Base-by-base conservation (phyloP, 2,113 vertebrate species). In the Psittacara wagleri region DNA sequence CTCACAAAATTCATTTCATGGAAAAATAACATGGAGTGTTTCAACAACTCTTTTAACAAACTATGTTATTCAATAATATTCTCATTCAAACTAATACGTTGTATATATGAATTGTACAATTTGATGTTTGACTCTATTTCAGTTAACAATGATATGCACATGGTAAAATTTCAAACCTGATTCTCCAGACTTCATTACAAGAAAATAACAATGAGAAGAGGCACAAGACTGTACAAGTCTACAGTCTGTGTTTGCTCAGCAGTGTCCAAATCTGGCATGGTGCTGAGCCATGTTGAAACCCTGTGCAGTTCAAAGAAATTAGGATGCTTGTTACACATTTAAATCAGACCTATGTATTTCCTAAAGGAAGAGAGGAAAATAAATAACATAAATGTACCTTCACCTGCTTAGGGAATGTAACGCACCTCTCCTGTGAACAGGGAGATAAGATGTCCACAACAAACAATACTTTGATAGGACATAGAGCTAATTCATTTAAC, bases 11-110 rank as follows among this genome's bases (percentile, higher is more conserved):
- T 79, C 73, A 94, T 33, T 63, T 28, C 7, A 29, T 31, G 39
- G 51, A 93, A 89, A 96, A 96, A 93, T 86, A 96, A 88, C 33
- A 66, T 24, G 27, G 48, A 77, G 73, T 72, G 48, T 94, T 95
- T 94, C 81, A 96, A 49, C 48, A 49, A 49, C 48, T 49, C 48
- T 49, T 49, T 49, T 49, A 49, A 24, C 48, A 49, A 86, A 89
- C 4, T 7, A 70, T 28, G 48, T 52, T 69, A 78, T 92, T 91
- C 70, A 69, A 43, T 66, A 64, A 94, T 24, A 33, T 29, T 27
- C 83, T 94, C 31, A 9, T 66, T 90, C 24, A 12, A 68, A n/a
- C 11, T 22, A 85, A 35, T 7, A 20, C 3, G 17, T 29, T 63
- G 20, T 10, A 28, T 61, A 13, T 15, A 49, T 51, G 51, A 59